These are phyloP conservation scores for Apodemia duryi DNA, from an alignment of 2,888 invertebrate genomes.

Conservation along the genomic window DNA sequence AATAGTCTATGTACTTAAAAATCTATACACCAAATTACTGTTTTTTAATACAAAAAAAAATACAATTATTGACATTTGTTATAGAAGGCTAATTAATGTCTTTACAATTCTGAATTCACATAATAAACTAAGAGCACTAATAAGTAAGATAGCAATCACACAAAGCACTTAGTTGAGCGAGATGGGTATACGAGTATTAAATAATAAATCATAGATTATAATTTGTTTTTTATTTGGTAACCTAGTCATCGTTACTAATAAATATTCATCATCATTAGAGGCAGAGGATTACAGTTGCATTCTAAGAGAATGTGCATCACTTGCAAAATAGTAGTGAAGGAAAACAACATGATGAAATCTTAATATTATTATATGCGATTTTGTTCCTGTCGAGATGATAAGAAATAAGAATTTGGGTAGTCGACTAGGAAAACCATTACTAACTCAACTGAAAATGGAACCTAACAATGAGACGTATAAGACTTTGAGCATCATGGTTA, in stretches of 20 bases:
- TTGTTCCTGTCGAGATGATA: neutral
- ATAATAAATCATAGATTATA: neutral
- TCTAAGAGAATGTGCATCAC: conserved; percentile 8
- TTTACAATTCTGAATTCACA: too few species aligned
- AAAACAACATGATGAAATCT: conserved; percentile 3
- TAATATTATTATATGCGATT: neutral
- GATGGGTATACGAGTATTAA: neutral
- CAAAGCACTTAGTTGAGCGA: neutral
- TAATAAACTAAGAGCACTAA: too few species aligned
- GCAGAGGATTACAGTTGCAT: neutral
- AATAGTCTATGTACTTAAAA: too few species aligned
- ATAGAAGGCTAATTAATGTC: too few species aligned
- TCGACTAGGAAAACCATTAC: neutral
- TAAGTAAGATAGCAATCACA: neutral
- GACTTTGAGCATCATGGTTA: too few species aligned
- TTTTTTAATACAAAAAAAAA: too few species aligned
- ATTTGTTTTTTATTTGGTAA: neutral
- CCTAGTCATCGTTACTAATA: neutral
- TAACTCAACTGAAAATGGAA: too few species aligned
- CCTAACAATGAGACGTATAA: too few species aligned
- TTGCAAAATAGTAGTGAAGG: conserved; percentile 11
- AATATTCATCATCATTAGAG: neutral
- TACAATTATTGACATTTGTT: too few species aligned
- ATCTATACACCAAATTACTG: too few species aligned
- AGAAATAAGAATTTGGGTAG: neutral